phyloP scores from a whole-genome alignment of 2,888 invertebrate species.

The Acronicta leporina region DNA sequence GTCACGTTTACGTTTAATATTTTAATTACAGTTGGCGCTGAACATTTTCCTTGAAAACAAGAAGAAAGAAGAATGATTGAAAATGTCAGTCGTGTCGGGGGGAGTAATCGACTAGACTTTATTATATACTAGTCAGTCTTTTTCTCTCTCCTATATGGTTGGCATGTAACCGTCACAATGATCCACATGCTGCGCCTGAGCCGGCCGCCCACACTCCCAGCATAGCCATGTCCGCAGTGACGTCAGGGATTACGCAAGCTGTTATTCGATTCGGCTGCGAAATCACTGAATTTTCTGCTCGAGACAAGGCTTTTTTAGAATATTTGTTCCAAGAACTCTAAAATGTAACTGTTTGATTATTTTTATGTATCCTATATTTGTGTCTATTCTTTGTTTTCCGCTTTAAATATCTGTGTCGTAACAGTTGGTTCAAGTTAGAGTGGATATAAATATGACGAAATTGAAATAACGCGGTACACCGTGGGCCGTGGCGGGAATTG shows the following conservation, averaged over 20 bases:
- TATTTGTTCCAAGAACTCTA: conserved; percentile 16
- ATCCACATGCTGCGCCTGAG: conserved; percentile 40
- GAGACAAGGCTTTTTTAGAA: conserved; percentile 65
- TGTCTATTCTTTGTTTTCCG: conserved; percentile 50
- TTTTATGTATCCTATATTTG: conserved; percentile 35
- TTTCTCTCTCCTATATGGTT: conserved; percentile 93
- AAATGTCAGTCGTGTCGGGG: conserved; percentile 89
- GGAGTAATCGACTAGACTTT: conserved; percentile 91
- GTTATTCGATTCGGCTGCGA: conserved; percentile 82
- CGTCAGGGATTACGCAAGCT: conserved; percentile 87
- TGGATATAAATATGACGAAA: conserved; percentile 76
- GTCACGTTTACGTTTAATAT: conserved; percentile 49
- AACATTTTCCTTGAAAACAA: conserved; percentile 56
- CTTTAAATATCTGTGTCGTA: conserved; percentile 74
- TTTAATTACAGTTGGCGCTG: conserved; percentile 67
- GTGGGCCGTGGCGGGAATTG: conserved; percentile 74
- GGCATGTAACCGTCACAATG: conserved; percentile 79
- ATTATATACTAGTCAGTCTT: conserved; percentile 91
- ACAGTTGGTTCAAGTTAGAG: conserved; percentile 75
- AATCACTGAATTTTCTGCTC: conserved; percentile 87
- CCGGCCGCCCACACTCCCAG: conserved; percentile 30
- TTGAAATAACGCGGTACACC: conserved; percentile 72
- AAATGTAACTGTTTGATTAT: conserved; percentile 7
- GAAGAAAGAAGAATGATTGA: conserved; percentile 60
- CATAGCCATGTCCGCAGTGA: conserved; percentile 82